Base-by-base conservation (phyloP, 2,113 vertebrate species). In the Trinectes maculatus region DNA sequence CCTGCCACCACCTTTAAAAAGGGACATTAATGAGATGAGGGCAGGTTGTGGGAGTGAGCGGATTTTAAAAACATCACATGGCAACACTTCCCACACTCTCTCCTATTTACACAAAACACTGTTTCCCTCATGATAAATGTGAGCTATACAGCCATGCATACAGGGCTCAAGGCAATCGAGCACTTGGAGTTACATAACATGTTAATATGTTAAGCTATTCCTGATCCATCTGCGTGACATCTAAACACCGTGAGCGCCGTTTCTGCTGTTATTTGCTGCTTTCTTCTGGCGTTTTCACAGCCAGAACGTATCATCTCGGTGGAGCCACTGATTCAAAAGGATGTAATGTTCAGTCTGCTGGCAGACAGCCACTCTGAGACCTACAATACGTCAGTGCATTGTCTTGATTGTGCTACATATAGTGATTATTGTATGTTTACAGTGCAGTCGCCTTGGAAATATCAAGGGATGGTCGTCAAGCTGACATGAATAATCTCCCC, bases 161-260 rank as follows among this genome's bases (percentile, higher is more conserved):
- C 11, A 6, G 21, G 51, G 55, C 62, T 42, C 47, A 58, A 74
- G 57, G 86, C 48, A 79, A 74, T 78, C 61, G 16, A 69, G 46
- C 57, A 58, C 68, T 82, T 33, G 34, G n/a, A 68, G 80, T 89
- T 84, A 74, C 59, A 51, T 79, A 87, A 88, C 47, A 60, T 52
- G 44, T 70, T 71, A 80, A 88, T 86, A 73, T 83, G 70, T 73
- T 89, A 83, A 90, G 83, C 79, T 80, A 72, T 72, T 70, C 66
- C 63, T 85, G 80, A 80, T 65, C 84, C 72, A 66, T 79, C 85
- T 82, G 73, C 25, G 48, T 68, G 71, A 71, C 69, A 67, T 84
- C 70, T 71, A 79, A 85, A 79, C 58, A 36, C 37, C 64, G 58
- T n/a, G n/a, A n/a, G n/a, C n/a, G n/a, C n/a, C n/a, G n/a, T n/a